These are phyloP conservation scores for Chionodraco myersi DNA, from an alignment of 2,113 vertebrate species.

Conservation along the genomic window DNA sequence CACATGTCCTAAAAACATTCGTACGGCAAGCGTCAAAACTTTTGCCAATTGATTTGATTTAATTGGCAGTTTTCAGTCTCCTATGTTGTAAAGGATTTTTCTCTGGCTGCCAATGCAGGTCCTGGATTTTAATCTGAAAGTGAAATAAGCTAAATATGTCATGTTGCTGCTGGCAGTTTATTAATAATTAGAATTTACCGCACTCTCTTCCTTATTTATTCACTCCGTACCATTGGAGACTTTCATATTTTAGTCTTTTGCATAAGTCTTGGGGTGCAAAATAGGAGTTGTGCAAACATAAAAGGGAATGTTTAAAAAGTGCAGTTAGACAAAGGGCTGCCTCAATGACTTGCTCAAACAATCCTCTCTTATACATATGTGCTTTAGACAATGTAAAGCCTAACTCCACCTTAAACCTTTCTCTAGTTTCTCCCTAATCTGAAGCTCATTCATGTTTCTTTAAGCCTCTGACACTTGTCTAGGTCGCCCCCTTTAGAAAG, in stretches of 20 bases:
- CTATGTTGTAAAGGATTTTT: neutral
- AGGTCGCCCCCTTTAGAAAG: no score
- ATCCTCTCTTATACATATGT: slow-evolving; percentile 29
- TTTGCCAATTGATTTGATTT: slow-evolving; percentile 1
- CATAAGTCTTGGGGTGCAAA: slow-evolving; percentile 19
- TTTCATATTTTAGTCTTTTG: slow-evolving; percentile 28
- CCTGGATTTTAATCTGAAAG: slow-evolving; percentile 13
- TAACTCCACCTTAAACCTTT: slow-evolving; percentile 7
- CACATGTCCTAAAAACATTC: slow-evolving; percentile 3
- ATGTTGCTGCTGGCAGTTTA: slow-evolving; percentile 27
- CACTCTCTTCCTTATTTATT: slow-evolving; percentile 41
- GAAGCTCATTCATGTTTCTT: neutral
- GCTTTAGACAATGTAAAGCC: slow-evolving; percentile 38
- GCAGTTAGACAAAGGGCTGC: neutral
- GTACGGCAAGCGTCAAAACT: no score
- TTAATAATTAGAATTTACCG: slow-evolving; percentile 26
- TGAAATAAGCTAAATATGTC: slow-evolving; percentile 41
- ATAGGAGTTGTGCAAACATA: slow-evolving; percentile 30
- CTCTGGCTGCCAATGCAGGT: neutral
- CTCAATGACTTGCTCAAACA: slow-evolving; percentile 56
- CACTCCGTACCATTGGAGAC: slow-evolving; percentile 10
- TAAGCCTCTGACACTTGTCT: neutral
- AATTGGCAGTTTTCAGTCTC: slow-evolving; percentile 1
- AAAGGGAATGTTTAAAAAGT: slow-evolving; percentile 26
- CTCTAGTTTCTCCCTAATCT: neutral